Conservation (phyloP, 64 coral and sea anemone species). For the Cladopsammia gracilis region DNA sequence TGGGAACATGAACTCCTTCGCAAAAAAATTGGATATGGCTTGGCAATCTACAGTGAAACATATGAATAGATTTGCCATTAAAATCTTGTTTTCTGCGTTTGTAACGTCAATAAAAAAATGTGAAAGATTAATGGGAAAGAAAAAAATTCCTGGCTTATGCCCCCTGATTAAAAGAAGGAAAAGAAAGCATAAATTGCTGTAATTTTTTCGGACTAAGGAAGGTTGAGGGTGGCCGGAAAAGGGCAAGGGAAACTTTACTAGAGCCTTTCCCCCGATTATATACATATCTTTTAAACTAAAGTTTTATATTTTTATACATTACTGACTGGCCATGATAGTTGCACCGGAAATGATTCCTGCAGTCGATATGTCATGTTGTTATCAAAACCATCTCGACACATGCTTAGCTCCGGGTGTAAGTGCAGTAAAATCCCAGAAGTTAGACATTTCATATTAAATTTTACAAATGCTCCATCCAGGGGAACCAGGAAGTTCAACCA, state of each 20-base stretch:
- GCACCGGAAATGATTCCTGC: constrained; percentile 21
- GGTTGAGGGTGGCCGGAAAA: too few species aligned
- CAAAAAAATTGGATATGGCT: constrained; percentile 3
- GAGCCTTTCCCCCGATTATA: background rate
- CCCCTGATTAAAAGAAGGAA: too few species aligned
- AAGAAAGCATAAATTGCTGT: too few species aligned
- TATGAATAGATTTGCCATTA: too few species aligned
- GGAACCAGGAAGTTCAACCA: too few species aligned
- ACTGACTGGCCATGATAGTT: background rate
- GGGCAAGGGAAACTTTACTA: background rate
- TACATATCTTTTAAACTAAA: background rate
- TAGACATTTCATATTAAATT: too few species aligned
- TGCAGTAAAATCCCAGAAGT: background rate
- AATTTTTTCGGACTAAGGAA: too few species aligned
- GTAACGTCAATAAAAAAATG: too few species aligned
- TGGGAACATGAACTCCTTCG: constrained; percentile 12
- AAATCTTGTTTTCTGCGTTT: too few species aligned
- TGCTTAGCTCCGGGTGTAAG: constrained; percentile 3
- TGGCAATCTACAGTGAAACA: constrained; percentile 16
- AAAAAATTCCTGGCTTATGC: too few species aligned
- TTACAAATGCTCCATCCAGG: too few species aligned
- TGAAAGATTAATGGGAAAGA: too few species aligned
- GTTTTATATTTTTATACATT: background rate
- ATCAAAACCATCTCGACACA: background rate
- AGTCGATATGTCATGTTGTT: background rate